Base-by-base conservation (phyloP, 2,797 vertebrate species). In the Poecilia velifera region DNA sequence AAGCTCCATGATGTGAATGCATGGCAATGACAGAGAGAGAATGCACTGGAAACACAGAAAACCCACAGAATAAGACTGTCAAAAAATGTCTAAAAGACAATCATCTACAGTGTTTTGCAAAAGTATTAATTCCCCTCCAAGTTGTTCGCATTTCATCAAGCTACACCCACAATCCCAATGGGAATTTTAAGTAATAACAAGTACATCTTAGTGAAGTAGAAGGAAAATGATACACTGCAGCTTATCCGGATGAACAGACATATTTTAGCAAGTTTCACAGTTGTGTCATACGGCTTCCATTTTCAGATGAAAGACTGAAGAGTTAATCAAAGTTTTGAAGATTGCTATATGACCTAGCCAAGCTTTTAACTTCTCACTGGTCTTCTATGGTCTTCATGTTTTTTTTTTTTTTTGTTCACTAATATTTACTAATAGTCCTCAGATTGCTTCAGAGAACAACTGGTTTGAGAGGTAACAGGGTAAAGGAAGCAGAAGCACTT, bases 1-100 rank as follows among this genome's bases (percentile, higher is more conserved):
- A 88, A 74, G 51, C 90, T 76, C 83, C 88, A 90, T 91, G 90
- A 36, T 74, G 12, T 59, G 20, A 51, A 39, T 55, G 45, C 41
- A 43, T 57, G 49, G 45, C 2, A 34, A 18, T 31, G 13, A 75
- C 8, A 51, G 2, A 74, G 6, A 62, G 14, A 68, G 9, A 80
- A 9, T 28, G 16, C 73, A 47, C 49, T 5, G 71, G 25, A 74
- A 28, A 76, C 0, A 83, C 9, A 76, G 49, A 75, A 45, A 12
- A 22, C 10, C 25, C 66, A n/a, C 41, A 45, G 41, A 76, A 36
- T 2, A 51, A 75, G 22, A n/a, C 22, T 1, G 12, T 43, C 66
- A 71, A 16, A 45, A 45, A 43, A 62, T 9, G 25, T 18, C 12
- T 71, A 45, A 45, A 39, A 41, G 22, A 68, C 20, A n/a, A n/a